These are phyloP conservation scores for Thermophis baileyi DNA, from an alignment of 2,113 vertebrate genomes.

Conservation along the genomic window DNA sequence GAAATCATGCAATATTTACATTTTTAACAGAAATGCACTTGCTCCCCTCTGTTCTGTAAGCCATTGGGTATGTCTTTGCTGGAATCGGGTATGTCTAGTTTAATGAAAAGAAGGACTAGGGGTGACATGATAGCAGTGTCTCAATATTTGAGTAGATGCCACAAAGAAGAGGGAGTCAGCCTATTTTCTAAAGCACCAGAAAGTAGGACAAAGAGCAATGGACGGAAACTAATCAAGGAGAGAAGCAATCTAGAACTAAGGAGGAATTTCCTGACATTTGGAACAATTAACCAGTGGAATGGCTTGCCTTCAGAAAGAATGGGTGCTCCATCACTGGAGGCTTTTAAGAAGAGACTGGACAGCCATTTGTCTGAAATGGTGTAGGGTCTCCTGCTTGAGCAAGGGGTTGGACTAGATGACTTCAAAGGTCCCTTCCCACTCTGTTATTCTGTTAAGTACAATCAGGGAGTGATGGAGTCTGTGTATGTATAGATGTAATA, in stretches of 20 bases:
- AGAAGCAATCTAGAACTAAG: neutral
- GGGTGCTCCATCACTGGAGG: neutral
- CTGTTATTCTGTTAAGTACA: neutral
- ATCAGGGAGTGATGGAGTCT: neutral
- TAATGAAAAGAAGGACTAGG: neutral
- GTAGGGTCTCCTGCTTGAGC: neutral
- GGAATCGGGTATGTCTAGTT: neutral
- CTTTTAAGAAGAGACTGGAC: neutral
- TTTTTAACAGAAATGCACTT: neutral
- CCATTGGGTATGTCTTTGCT: neutral
- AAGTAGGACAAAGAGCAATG: neutral
- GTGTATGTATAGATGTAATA: neutral
- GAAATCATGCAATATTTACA: neutral
- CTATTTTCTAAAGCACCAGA: no score
- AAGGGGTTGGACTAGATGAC: neutral
- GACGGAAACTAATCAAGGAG: neutral
- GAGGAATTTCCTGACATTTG: neutral
- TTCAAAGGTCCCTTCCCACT: neutral
- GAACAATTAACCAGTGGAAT: neutral
- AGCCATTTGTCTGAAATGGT: neutral
- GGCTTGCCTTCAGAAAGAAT: neutral
- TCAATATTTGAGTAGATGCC: neutral
- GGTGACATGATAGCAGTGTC: neutral
- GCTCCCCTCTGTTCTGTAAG: neutral
- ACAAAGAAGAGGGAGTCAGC: neutral